Base-by-base conservation (phyloP, 2,888 invertebrate genomes). In the Cremastinae sp. region DNA sequence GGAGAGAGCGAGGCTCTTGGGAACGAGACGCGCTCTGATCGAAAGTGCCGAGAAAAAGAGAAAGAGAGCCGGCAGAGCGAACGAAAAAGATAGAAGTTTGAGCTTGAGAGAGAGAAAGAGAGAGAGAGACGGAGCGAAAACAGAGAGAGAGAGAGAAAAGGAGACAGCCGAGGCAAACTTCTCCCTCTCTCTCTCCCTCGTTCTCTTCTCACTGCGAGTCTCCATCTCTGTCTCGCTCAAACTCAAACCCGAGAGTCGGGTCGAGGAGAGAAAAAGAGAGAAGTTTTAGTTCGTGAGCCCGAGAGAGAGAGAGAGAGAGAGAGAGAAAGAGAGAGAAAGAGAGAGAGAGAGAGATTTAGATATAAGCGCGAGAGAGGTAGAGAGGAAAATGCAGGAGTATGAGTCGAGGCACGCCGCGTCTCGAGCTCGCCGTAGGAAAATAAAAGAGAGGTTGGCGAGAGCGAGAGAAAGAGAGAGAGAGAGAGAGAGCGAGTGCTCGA, bases 351-450 rank as follows among this genome's bases (percentile, higher is more conserved):
- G 49, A 16, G 36, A 36, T 62, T 12, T 34, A 12, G 53, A 65
- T 74, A 53, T 75, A 70, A n/a, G n/a, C n/a, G n/a, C n/a, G 47
- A 43, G 64, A 14, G 73, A 78, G 58, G 68, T 73, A 68, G 43
- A 71, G 71, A 45, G 61, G n/a, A 28, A 59, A 53, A 65, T 59
- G 56, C 45, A 61, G 59, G 45, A 66, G 68, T 70, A 71, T 59
- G 74, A 69, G 77, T 73, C 71, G 78, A 74, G 74, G 79, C 74
- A 69, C 78, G 76, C 71, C 73, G 59, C 75, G 70, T 68, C 69
- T 61, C 66, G 74, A 58, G 58, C 72, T 65, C 74, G 66, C 49
- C 68, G 53, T 58, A 36, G 58, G 43, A 58, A 28, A 34, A 62
- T 18, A 54, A 38, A 53, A 68, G 62, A 43, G 45, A 68, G 45